Base-by-base conservation (phyloP, 2,888 invertebrate genomes). In the Drosophila leonis region DNA sequence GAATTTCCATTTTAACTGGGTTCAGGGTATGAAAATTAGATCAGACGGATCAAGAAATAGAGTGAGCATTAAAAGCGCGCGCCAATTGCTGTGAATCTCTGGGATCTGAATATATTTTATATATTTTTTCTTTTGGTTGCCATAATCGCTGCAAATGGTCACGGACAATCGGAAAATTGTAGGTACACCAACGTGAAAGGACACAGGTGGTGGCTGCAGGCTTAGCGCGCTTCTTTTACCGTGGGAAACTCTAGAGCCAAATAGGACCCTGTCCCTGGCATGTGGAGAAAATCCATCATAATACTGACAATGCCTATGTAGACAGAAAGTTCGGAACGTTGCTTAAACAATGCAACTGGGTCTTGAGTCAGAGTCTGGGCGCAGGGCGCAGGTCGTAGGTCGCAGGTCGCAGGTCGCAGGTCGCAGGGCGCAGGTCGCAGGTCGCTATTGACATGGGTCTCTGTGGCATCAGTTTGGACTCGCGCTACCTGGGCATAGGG, bases 201-300 rank as follows among this genome's bases (percentile, higher is more conserved):
- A 65, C 69, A 68, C 79, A 76, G 79, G 70, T 80, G 79, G 64
- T 66, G 78, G 75, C 81, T 65, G 81, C 81, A 80, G 78, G 80
- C 71, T 71, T 69, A 65, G 81, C 81, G 70, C 75, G 72, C 80
- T 81, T 72, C 69, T 64, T 20, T 31, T 35, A 65, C 73, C 79
- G 79, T 79, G 79, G 79, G 79, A 79, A 79, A 70, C 62, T 44
- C n/a, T 8, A 37, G 37, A 46, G 33, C 46, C 66, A 13, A 18
- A 44, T 52, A n/a, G 57, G 24, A 35, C 24, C 48, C 46, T 20
- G 31, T 31, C 56, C 2, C 55, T 63, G 63, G 31, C 75, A 75
- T 72, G 65, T 70, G 75, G 70, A 66, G 67, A 66, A 80, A 80
- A 80, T 72, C 77, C 62, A 77, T 74, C 77, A 69, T 62, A 66